Conservation (phyloP, 2,113 vertebrate species). For the Camelus dromedarius region DNA sequence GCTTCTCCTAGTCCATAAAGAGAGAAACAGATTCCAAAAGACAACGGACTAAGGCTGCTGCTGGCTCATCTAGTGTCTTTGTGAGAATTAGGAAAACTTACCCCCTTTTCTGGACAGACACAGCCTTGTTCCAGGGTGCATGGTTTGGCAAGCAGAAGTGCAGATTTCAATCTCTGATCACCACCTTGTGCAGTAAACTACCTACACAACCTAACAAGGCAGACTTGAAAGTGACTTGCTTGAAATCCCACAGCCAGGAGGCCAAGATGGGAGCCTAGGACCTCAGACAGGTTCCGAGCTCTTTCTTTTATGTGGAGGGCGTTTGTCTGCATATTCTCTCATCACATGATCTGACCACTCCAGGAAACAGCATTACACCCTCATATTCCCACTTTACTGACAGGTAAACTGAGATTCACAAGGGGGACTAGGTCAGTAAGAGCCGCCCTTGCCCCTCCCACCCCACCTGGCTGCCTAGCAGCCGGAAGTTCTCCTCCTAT, state of each 20-base stretch:
- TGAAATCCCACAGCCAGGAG: not conserved
- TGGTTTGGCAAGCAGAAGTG: not conserved
- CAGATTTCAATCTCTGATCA: not conserved
- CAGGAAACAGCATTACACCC: rapidly evolving
- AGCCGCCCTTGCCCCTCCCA: rapidly evolving
- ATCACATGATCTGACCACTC: not conserved
- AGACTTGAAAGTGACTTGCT: not conserved
- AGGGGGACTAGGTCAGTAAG: rapidly evolving
- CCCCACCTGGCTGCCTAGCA: not conserved
- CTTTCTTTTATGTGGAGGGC: not conserved
- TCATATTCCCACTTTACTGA: not conserved
- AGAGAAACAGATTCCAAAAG: not conserved
- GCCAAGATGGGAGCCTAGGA: not conserved
- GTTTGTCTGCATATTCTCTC: no score
- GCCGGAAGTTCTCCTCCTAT: not conserved
- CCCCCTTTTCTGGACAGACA: not conserved
- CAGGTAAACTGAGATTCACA: not conserved
- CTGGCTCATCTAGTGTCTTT: not conserved
- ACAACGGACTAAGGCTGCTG: not conserved
- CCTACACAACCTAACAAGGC: not conserved
- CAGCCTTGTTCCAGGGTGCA: no score
- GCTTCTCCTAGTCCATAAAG: not conserved
- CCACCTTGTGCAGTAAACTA: not conserved
- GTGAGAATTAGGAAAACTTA: not conserved
- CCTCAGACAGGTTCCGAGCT: not conserved